These are phyloP conservation scores for Malacoctenus gilli DNA, from an alignment of 2,797 vertebrate species.

Conservation along the genomic window DNA sequence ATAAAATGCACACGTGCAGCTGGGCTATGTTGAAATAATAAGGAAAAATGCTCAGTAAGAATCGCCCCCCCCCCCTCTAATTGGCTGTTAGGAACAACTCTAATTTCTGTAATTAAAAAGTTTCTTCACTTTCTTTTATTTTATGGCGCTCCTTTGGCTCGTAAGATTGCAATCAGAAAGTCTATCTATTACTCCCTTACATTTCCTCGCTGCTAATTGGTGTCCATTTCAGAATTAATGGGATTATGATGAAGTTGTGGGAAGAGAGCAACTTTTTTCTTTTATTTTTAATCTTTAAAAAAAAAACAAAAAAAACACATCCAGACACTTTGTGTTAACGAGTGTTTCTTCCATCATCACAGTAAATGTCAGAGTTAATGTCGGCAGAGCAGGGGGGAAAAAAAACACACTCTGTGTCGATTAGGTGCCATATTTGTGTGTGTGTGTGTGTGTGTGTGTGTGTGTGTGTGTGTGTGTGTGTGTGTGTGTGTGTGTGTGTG, in stretches of 20 bases:
- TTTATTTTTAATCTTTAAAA: slow-evolving; percentile 27
- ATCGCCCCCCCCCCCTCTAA: slow-evolving; percentile 51
- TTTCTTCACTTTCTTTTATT: slow-evolving; percentile 64
- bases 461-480: too few relatives aligned
- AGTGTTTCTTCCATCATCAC: slow-evolving; percentile 38
- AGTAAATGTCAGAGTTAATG: slow-evolving; percentile 49
- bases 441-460: too few relatives aligned
- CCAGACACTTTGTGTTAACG: slow-evolving; percentile 42
- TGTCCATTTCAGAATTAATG: slow-evolving; percentile 72
- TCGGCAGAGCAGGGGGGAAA: slow-evolving; percentile 6
- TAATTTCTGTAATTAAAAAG: slow-evolving; percentile 75
- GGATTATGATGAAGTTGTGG: slow-evolving; percentile 67
- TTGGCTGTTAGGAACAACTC: slow-evolving; percentile 62
- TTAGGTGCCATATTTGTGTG: slow-evolving; percentile 3
- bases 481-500: too few relatives aligned
- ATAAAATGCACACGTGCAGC: too few relatives aligned
- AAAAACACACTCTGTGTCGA: slow-evolving; percentile 18
- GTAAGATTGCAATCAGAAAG: slow-evolving; percentile 70
- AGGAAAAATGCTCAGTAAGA: slow-evolving; percentile 50
- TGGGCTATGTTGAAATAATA: slow-evolving; percentile 45
- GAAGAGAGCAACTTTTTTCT: slow-evolving; percentile 46
- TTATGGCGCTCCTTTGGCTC: slow-evolving; percentile 61
- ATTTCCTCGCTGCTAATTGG: slow-evolving; percentile 71
- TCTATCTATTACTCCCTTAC: slow-evolving; percentile 61
- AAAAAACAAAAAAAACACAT: too few relatives aligned